Base-by-base conservation (phyloP, 2,888 invertebrate species). In the Trachelus tabidus region DNA sequence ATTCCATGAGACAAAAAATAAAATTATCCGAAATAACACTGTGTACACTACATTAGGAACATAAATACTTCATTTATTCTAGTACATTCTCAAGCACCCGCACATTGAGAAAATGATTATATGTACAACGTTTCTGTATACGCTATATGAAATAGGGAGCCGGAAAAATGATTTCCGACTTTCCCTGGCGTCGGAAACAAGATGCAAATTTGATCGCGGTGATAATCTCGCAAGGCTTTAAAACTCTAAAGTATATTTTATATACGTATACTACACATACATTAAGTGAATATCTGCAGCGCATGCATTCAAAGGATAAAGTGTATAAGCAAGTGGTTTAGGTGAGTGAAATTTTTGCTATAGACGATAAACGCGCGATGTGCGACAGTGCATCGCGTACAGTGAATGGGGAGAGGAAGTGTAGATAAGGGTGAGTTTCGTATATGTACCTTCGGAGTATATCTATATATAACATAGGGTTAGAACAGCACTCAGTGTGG, bases 331-430 rank as follows among this genome's bases (percentile, higher is more conserved):
- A 33, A 71, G 31, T 33, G 71, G 71, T 71, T 71, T 33, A 33
- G 31, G 77, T 75, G 71, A 81, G 77, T 79, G 81, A 79, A 79
- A 79, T 76, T 78, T 78, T 23, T 74, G 35, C 71, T 31, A 56
- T 69, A 74, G 73, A 68, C 75, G 75, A 34, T 73, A 71, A 78
- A 76, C 78, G 73, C 77, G 73, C 68, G 73, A 73, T 78, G 34
- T 74, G 73, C 69, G 78, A 80, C 76, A 69, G 73, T 76, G 74
- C 75, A 35, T 34, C 73, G 76, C 69, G 77, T 80, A 73, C 31
- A 12, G 75, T 12, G 30, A 73, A 79, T 69, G 34, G 56, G 69
- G 68, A 3, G 34, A 33, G 40, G 40, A 23, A 56, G 23, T 56
- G 15, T 15, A 56, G 40, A 23, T 56, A 56, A 56, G 40, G 40